phyloP scores from a whole-genome alignment of 64 coral and sea anemone genomes.

The Pocillopora verrucosa region DNA sequence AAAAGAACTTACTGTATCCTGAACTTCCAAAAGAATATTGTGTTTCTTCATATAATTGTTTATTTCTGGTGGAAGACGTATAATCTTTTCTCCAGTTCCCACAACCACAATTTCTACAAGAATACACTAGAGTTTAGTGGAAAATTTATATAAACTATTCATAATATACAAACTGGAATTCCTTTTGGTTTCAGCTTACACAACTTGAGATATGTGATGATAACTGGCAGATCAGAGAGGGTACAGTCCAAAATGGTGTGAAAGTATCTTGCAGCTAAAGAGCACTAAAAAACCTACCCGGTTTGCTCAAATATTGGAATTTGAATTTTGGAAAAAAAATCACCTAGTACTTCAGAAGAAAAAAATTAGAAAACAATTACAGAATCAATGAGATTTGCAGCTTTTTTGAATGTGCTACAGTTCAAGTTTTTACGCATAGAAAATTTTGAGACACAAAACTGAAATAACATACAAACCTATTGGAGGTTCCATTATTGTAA shows the following conservation, averaged over 20 bases:
- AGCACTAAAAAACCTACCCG: too few relatives aligned
- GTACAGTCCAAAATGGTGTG: too few relatives aligned
- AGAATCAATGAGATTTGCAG: too few relatives aligned
- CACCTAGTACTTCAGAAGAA: too few relatives aligned
- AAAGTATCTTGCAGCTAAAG: too few relatives aligned
- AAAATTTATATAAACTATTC: neutral
- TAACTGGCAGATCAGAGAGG: too few relatives aligned
- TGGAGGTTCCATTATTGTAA: slow-evolving; percentile 80
- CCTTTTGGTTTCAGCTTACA: too few relatives aligned
- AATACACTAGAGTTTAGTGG: neutral
- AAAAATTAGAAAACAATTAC: too few relatives aligned
- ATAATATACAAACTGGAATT: too few relatives aligned
- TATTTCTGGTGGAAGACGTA: slow-evolving; percentile 68
- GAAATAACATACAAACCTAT: slow-evolving; percentile 56
- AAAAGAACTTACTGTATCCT: slow-evolving; percentile 83
- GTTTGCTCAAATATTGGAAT: too few relatives aligned
- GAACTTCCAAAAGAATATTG: slow-evolving; percentile 82
- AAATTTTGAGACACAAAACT: neutral
- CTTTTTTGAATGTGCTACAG: neutral
- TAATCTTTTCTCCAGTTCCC: slow-evolving; percentile 89
- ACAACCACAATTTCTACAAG: slow-evolving; percentile 91
- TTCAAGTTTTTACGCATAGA: neutral
- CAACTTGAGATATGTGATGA: too few relatives aligned
- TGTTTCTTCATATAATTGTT: slow-evolving; percentile 69
- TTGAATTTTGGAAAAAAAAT: too few relatives aligned